A percentile compares a stretch with the other conserved stretches of the same genome.
Conservation (phyloP, 2,797 vertebrate genomes). For the Paratrypauchen microcephalus region DNA sequence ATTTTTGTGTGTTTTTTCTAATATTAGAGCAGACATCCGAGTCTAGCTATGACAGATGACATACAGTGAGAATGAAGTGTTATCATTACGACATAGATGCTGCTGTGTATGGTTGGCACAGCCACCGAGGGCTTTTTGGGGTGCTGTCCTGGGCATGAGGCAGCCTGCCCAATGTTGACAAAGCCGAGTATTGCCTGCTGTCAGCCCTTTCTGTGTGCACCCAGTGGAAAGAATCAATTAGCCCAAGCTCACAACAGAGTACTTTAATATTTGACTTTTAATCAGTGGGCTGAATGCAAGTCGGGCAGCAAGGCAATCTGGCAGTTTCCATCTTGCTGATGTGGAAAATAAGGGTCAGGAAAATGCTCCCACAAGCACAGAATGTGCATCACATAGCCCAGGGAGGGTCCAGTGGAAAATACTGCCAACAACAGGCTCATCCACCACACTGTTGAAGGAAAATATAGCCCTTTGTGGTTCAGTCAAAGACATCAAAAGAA, state of each 20-base stretch:
- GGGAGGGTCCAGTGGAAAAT: conserved; percentile 23
- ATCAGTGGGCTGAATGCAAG: conserved; percentile 63
- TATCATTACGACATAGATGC: conserved; percentile 52
- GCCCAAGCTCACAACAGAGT: conserved; percentile 68
- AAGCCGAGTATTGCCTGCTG: conserved; percentile 79
- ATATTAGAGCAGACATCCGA: conserved; percentile 46
- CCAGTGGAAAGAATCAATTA: conserved; percentile 80
- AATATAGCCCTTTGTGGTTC: conserved; percentile 37
- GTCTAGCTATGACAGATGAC: conserved; percentile 50
- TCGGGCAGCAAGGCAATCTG: conserved; percentile 47
- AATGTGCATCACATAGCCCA: conserved; percentile 24
- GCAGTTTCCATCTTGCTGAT: conserved; percentile 55
- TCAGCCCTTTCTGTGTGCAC: conserved; percentile 77
- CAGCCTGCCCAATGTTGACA: conserved; percentile 78
- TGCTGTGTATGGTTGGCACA: conserved; percentile 73
- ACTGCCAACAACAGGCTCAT: conserved; percentile 38
- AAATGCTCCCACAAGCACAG: conserved; percentile 27
- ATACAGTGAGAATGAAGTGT: conserved; percentile 57
- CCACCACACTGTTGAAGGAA: conserved; percentile 24
- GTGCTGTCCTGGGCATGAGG: conserved; percentile 66
- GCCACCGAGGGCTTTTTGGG: conserved; percentile 62
- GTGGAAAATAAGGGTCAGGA: conserved; percentile 65
- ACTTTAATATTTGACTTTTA: conserved; percentile 80
- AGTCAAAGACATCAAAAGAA: conserved; percentile 54
- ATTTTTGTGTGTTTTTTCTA: conserved; percentile 31